These are phyloP conservation scores for Drosophila dives DNA, from an alignment of 2,888 invertebrate genomes.

Conservation along the genomic window DNA sequence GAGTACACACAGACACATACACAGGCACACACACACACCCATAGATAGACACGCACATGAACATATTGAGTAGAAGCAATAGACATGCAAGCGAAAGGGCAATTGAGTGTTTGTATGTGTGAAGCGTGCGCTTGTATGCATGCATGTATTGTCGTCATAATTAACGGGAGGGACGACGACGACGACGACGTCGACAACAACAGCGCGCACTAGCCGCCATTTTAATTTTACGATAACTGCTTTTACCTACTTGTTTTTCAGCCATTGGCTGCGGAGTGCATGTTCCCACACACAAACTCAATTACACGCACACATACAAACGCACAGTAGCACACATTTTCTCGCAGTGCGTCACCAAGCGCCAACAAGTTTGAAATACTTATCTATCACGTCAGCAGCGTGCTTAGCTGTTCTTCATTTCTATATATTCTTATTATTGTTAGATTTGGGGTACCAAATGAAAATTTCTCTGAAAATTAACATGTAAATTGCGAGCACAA, in stretches of 20 bases:
- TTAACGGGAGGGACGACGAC: slow-evolving; percentile 59
- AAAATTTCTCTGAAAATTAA: slow-evolving; percentile 45
- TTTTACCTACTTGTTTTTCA: slow-evolving; percentile 75
- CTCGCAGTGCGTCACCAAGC: slow-evolving; percentile 55
- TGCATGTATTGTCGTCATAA: slow-evolving; percentile 77
- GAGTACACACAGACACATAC: slow-evolving; percentile 4
- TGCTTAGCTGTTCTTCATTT: slow-evolving; percentile 31
- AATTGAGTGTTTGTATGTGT: slow-evolving; percentile 30
- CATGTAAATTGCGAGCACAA: slow-evolving; percentile 44
- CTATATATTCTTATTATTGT: slow-evolving; percentile 17
- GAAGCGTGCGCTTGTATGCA: slow-evolving; percentile 51
- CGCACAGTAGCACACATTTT: slow-evolving; percentile 30
- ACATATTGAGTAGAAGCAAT: slow-evolving; percentile 6
- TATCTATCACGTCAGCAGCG: slow-evolving; percentile 51
- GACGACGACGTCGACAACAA: slow-evolving; percentile 53
- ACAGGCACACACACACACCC: not conserved
- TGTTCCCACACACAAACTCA: slow-evolving; percentile 33
- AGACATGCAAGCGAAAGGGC: slow-evolving; percentile 57
- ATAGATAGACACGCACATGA: slow-evolving; percentile 3
- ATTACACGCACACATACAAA: slow-evolving; percentile 1
- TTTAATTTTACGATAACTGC: slow-evolving; percentile 81
- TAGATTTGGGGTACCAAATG: slow-evolving; percentile 34
- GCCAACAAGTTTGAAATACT: slow-evolving; percentile 42
- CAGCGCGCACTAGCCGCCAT: slow-evolving; percentile 78
- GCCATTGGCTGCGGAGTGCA: slow-evolving; percentile 38